Base-by-base conservation (phyloP, 1,140 invertebrate species). In the Phymastichus coffea region DNA sequence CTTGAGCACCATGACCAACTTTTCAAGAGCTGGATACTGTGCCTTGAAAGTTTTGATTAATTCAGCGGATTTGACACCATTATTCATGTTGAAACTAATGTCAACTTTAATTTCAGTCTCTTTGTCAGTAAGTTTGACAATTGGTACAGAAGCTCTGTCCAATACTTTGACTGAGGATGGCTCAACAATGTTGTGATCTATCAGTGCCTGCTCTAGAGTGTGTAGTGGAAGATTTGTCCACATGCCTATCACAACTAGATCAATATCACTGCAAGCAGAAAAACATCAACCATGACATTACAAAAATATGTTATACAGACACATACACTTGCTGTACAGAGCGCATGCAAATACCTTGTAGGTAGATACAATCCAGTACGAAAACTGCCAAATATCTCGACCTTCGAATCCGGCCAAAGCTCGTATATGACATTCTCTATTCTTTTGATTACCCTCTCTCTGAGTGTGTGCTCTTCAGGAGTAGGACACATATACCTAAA, bases 11-110 rank as follows among this genome's bases (percentile, higher is more conserved):
- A 98, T 89, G 63, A 98, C 95, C 68, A 99, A 83, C 72, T 96
- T 97, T 22, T 91, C 88, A 61, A 99, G 82, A 53, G 90, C 88
- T 20, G 94, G 94, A 82, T 88, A 98, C 57, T 84, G 84, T 38
- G 78, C 77, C 67, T 91, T 90, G 70, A 86, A 93, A 58, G 88
- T 85, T 74, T 94, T 95, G 57, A 99, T 98, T 44, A 98, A 86
- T 78, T 95, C 91, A 2, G 94, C 96, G 70, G 94, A 97, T 82
- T 93, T 93, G 14, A 97, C 90, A 35, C 94, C 94, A 79, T 93
- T 97, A 71, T 86, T 92, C 92, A 97, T 97, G 78, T 98, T 98
- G 82, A 98, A 98, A 71, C 95, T 97, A 72, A 99, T 98, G 81
- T 99, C 97, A 65, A 98, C 93, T 77, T 87, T 88, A 46, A 98